Conservation (phyloP, 2,888 invertebrate species). For the Oxytorus armatus region DNA sequence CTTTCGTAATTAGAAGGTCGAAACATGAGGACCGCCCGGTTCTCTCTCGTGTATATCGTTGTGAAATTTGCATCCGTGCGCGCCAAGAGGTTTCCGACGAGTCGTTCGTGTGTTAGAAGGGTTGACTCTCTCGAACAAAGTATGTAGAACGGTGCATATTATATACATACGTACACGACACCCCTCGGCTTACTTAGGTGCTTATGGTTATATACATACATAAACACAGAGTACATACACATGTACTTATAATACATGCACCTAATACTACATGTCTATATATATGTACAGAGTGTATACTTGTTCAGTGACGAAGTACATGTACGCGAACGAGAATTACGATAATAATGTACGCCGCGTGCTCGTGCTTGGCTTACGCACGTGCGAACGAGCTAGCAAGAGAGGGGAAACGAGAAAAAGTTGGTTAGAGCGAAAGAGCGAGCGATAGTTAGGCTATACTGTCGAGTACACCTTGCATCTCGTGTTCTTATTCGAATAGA, state of each 20-base stretch:
- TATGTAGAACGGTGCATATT: constrained; percentile 13
- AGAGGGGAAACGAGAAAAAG: not conserved
- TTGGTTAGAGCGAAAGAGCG: not conserved
- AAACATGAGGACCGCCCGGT: constrained; percentile 28
- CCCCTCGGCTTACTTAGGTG: not conserved
- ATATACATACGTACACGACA: not conserved
- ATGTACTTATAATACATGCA: not conserved
- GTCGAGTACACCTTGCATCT: too few species aligned
- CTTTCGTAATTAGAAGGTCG: constrained; percentile 46
- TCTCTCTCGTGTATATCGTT: constrained; percentile 9
- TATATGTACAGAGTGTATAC: not conserved
- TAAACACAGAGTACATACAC: constrained; percentile 1
- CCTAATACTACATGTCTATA: not conserved
- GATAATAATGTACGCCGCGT: constrained; percentile 47
- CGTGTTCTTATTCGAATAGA: not conserved
- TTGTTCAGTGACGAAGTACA: constrained; percentile 36
- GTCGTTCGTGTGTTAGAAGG: constrained; percentile 47
- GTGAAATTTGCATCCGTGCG: constrained; percentile 46
- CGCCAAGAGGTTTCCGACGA: constrained; percentile 46
- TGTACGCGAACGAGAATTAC: constrained; percentile 53
- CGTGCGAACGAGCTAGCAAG: constrained; percentile 29
- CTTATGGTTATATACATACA: not conserved
- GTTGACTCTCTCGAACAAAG: constrained; percentile 39
- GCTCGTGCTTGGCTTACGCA: constrained; percentile 52
- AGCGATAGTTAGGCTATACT: not conserved